phyloP scores from a whole-genome alignment of 2,888 invertebrate species.

The Urechis unicinctus region DNA sequence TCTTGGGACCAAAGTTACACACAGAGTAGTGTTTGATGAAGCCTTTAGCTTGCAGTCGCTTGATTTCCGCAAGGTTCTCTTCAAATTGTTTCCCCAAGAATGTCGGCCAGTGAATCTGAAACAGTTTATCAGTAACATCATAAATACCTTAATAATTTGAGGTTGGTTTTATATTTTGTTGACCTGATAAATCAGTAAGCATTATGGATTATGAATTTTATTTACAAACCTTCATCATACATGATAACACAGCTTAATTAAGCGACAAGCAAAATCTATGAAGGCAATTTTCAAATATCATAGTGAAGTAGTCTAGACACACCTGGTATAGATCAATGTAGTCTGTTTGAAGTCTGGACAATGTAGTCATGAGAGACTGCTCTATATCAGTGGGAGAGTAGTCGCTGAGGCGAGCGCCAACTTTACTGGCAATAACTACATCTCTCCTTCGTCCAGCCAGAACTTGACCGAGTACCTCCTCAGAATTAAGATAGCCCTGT shows the following conservation, averaged over 20 bases:
- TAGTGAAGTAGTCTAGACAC: too few relatives aligned
- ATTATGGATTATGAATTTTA: too few relatives aligned
- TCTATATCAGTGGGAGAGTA: neutral
- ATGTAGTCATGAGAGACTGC: neutral
- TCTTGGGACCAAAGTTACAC: conserved; percentile 31
- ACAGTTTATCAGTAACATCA: too few relatives aligned
- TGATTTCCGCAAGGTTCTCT: conserved; percentile 32
- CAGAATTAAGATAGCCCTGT: neutral
- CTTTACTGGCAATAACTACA: neutral
- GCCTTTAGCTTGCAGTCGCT: neutral
- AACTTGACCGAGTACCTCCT: neutral
- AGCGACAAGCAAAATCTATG: too few relatives aligned
- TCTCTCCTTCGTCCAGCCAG: neutral
- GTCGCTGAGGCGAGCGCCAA: neutral
- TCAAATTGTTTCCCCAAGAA: conserved; percentile 30
- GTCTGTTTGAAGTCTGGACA: neutral
- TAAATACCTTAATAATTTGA: too few relatives aligned
- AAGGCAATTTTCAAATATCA: too few relatives aligned
- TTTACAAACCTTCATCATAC: too few relatives aligned
- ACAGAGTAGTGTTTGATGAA: neutral
- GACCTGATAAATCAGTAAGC: too few relatives aligned
- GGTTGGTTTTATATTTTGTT: too few relatives aligned
- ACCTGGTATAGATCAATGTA: neutral
- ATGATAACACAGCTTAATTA: too few relatives aligned
- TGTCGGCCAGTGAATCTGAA: conserved; percentile 39